Percentiles rank a stretch among this genome's conserved stretches.
Evolutionary conservation across 2,888 invertebrate genomes (phyloP).

Genomic region (Caradrina kadenii): DNA sequence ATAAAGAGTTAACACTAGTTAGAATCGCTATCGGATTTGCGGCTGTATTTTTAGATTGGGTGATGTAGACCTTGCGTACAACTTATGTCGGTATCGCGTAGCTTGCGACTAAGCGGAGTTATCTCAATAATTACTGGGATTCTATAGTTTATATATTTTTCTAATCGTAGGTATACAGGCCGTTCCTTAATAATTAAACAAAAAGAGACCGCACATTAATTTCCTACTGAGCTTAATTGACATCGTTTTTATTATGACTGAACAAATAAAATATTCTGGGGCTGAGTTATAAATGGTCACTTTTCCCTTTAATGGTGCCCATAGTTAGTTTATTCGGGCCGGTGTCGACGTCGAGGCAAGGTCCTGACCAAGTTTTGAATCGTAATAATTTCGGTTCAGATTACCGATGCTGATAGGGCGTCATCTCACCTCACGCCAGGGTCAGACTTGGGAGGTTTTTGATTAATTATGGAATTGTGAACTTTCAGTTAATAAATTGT

Average conservation of each 20-base stretch:
- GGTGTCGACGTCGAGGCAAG: constrained; percentile 77
- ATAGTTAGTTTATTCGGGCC: constrained; percentile 82
- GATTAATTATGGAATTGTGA: constrained; percentile 41
- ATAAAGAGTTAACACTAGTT: constrained; percentile 57
- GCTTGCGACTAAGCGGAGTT: constrained; percentile 15
- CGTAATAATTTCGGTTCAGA: constrained; percentile 91
- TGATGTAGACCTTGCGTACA: constrained; percentile 37
- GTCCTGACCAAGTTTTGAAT: constrained; percentile 90
- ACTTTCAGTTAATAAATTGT: constrained; percentile 3
- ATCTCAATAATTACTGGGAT: constrained; percentile 38
- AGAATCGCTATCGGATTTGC: constrained; percentile 45
- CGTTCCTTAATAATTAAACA: constrained; percentile 59
- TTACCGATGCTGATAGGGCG: constrained; percentile 87
- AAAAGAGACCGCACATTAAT: constrained; percentile 79
- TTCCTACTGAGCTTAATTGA: constrained; percentile 83
- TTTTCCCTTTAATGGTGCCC: constrained; percentile 85
- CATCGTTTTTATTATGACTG: constrained; percentile 85
- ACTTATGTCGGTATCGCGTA: constrained; percentile 28
- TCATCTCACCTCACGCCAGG: constrained; percentile 88
- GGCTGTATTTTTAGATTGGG: constrained; percentile 45
- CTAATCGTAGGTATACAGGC: constrained; percentile 33
- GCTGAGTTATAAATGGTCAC: constrained; percentile 84
- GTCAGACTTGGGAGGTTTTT: constrained; percentile 66
- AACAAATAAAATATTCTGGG: constrained; percentile 86
- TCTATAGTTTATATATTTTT: constrained; percentile 28